Evolutionary conservation across 2,797 vertebrate species (phyloP).

Genomic region (Lerista edwardsae): DNA sequence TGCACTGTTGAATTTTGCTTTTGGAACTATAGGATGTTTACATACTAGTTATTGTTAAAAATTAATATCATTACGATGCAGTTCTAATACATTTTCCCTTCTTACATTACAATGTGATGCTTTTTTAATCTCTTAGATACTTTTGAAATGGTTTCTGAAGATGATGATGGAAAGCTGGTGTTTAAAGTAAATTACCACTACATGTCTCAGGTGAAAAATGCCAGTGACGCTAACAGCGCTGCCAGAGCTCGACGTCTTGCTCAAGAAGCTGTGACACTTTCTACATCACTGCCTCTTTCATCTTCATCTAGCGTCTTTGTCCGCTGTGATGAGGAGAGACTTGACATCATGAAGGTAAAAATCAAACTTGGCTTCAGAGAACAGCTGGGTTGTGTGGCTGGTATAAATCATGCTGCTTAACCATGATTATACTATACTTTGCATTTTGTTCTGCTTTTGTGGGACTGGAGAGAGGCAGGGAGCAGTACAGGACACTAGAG

Average conservation of each 20-base stretch:
- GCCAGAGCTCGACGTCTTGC: conserved; percentile 94
- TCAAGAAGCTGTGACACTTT: conserved; percentile 97
- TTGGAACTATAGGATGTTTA: not conserved
- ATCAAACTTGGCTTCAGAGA: not conserved
- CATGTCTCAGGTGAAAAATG: conserved; percentile 99
- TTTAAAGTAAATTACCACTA: conserved; percentile 99
- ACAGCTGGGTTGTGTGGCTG: not conserved
- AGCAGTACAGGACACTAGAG: no score
- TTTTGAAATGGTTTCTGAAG: conserved; percentile 98
- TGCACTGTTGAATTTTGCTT: not conserved
- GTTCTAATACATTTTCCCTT: not conserved
- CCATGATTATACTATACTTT: not conserved
- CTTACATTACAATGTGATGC: not conserved
- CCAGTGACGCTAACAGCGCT: conserved; percentile 95
- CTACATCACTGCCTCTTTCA: conserved; percentile 95
- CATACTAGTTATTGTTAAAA: not conserved
- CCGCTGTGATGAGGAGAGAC: conserved; percentile 94
- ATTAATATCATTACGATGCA: not conserved
- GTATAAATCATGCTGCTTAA: not conserved
- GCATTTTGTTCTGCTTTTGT: not conserved
- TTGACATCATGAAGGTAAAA: conserved; percentile 98
- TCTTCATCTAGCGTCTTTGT: conserved; percentile 97
- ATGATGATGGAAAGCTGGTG: conserved; percentile 94
- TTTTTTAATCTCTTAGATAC: conserved; percentile 82
- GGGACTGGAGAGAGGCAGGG: not conserved